Conservation (phyloP, 2,113 vertebrate species). For the Monopterus albus region DNA sequence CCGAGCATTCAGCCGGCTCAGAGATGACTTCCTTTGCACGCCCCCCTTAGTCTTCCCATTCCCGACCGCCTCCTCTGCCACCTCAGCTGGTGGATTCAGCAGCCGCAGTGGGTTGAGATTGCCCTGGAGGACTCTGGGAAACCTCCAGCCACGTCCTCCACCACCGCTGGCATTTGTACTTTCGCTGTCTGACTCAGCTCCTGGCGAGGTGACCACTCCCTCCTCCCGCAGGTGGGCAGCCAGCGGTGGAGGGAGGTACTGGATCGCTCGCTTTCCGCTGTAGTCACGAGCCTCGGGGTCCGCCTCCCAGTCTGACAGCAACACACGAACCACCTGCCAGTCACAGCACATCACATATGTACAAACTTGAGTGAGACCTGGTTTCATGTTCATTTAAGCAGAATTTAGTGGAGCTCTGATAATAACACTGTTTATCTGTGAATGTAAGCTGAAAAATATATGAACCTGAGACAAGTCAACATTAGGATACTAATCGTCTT, state of each 20-base stretch:
- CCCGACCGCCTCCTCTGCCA: slow-evolving; percentile 56
- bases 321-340: slow-evolving; percentile 87
- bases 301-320: slow-evolving; percentile 92
- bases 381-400: not conserved
- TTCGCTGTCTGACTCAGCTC: slow-evolving; percentile 74
- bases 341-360: slow-evolving; percentile 11
- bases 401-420: not conserved
- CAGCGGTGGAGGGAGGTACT: slow-evolving; percentile 85
- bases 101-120: slow-evolving; percentile 88
- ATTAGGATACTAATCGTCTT: no score
- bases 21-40: slow-evolving; percentile 86
- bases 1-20: slow-evolving; percentile 87
- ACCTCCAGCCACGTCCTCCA: slow-evolving; percentile 83
- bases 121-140: slow-evolving; percentile 87
- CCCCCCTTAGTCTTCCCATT: slow-evolving; percentile 76
- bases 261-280: slow-evolving; percentile 91
- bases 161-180: slow-evolving; percentile 49
- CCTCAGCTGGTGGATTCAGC: slow-evolving; percentile 77
- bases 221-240: slow-evolving; percentile 84
- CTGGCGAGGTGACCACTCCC: slow-evolving; percentile 79
- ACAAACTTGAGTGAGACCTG: not conserved
- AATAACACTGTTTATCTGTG: not conserved
- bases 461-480: no score
- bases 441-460: no score
- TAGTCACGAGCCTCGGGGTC: slow-evolving; percentile 93